Base-by-base conservation (phyloP, 2,888 invertebrate species). In the Stictocephala bisonia region DNA sequence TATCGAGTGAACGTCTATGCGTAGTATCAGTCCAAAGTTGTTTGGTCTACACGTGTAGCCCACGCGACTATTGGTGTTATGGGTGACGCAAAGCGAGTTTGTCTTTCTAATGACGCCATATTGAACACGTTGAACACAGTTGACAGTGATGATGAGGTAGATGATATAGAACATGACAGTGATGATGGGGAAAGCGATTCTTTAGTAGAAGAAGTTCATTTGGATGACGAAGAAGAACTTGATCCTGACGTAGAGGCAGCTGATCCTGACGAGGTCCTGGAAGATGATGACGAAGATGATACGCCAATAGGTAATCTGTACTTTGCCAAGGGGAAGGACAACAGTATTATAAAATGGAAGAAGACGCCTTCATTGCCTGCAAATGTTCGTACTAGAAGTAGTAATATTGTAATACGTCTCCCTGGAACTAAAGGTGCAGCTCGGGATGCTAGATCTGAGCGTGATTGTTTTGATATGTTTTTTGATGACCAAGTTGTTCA, bases 211-310 rank as follows among this genome's bases (percentile, higher is more conserved):
- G 66, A 69, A 58, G 29, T 51, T 15, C 68, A 69, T 64, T 73
- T 69, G 26, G 51, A 70, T n/a, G 51, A 73, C 41, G 70, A 69
- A 51, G 70, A 73, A 70, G 64, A 64, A 70, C 44, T 26, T 18
- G 64, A 40, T 11, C 41, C 41, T 31, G 72, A 70, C 41, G 48
- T 41, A 27, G 22, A 41, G 22, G 73, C 31, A 27, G 58, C 22
- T 20, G 70, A 27, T 29, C 31, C 50, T 18, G 20, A 26, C 29
- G 35, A 20, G 1, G 27, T 22, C 15, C 35, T n/a, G 29, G 50
- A 72, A 27, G 53, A 27, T 41, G 53, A 64, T 41, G 66, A 41
- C 50, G 74, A 74, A 13, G 44, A 67, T 56, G 72, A 75, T n/a
- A 50, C 27, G 15, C 60, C 44, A 13, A 13, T 72, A 31, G 50